A percentile compares a stretch with the other conserved stretches of the same genome.
Evolutionary conservation across 2,888 invertebrate genomes (phyloP).

Genomic region (Hydraecia micacea): DNA sequence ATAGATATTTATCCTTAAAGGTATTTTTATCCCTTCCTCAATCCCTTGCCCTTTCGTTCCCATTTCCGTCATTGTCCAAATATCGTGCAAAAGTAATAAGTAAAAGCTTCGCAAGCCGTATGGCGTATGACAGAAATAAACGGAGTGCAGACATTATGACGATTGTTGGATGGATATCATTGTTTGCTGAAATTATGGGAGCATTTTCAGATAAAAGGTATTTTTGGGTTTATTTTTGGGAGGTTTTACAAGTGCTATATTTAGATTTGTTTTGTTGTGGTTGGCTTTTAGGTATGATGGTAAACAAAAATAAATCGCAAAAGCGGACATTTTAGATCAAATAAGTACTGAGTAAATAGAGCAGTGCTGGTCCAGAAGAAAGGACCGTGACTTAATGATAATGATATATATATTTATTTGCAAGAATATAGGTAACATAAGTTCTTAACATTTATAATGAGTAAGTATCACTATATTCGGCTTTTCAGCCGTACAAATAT

Average conservation of each 20-base stretch:
- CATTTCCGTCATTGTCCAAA: conserved; percentile 31
- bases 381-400: too few species aligned
- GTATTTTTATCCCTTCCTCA: conserved; percentile 6
- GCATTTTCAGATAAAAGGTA: conserved; percentile 41
- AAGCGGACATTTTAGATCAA: background rate
- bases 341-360: background rate
- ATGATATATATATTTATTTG: too few species aligned
- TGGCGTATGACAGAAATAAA: conserved; percentile 44
- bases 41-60: background rate
- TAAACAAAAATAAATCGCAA: background rate
- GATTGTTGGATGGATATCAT: conserved; percentile 37
- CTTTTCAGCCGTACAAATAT: too few species aligned
- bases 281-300: background rate
- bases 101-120: conserved; percentile 36
- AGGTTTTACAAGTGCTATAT: conserved; percentile 10
- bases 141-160: conserved; percentile 28
- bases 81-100: conserved; percentile 48
- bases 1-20: background rate
- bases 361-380: too few species aligned
- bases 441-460: too few species aligned
- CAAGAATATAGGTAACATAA: too few species aligned
- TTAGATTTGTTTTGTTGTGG: conserved; percentile 7
- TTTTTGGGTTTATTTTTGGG: conserved; percentile 30
- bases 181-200: conserved; percentile 47
- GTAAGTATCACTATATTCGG: too few species aligned